Evolutionary conservation across 2,797 vertebrate species (phyloP).

Genomic region (Yasuhikotakia modesta): DNA sequence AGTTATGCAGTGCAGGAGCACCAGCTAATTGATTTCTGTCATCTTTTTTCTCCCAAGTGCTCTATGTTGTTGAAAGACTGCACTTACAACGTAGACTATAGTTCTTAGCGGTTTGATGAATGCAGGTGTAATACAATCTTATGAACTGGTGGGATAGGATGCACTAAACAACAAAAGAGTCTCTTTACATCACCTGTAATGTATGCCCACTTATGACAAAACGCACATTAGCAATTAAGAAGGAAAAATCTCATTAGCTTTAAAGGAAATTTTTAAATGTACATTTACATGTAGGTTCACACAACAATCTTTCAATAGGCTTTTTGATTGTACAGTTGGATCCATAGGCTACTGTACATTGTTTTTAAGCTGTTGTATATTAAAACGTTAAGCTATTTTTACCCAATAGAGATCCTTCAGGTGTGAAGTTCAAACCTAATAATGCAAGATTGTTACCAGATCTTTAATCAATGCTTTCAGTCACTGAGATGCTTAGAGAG

Average conservation of each 20-base stretch:
- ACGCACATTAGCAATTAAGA: neutral
- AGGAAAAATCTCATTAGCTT: too few species aligned
- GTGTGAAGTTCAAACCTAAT: conserved; percentile 42
- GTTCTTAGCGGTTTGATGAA: conserved; percentile 1
- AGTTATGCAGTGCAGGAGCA: conserved; percentile 32
- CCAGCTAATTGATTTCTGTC: conserved; percentile 36
- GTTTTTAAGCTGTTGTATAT: too few species aligned
- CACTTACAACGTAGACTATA: conserved; percentile 1
- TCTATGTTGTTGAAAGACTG: neutral
- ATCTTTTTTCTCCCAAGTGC: neutral
- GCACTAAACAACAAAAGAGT: neutral
- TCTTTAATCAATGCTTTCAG: conserved; percentile 20
- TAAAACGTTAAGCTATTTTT: too few species aligned
- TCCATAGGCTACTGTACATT: neutral
- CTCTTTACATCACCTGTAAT: neutral
- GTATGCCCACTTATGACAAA: neutral
- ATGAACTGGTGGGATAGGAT: neutral
- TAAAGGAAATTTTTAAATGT: too few species aligned
- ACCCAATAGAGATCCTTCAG: neutral
- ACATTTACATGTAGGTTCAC: too few species aligned
- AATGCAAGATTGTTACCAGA: conserved; percentile 33
- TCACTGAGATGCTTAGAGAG: conserved; percentile 11
- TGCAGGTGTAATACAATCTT: neutral
- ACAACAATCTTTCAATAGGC: neutral
- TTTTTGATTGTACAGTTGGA: neutral